Evolutionary conservation across 2,888 invertebrate genomes (phyloP).

Genomic region (Ormyrus rosae): DNA sequence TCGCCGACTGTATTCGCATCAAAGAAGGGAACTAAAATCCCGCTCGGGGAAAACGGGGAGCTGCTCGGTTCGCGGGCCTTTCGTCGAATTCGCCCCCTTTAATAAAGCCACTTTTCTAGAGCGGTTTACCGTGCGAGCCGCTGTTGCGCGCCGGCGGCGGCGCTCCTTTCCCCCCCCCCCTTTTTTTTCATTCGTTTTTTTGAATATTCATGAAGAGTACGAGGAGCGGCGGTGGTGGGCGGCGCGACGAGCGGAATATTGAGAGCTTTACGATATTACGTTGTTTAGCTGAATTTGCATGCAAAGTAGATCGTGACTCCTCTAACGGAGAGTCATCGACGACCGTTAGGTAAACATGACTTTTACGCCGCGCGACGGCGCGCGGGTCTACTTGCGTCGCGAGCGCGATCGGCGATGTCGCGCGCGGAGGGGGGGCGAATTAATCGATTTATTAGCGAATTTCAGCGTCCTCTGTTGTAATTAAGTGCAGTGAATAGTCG

Average conservation of each 20-base stretch:
- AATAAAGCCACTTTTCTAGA: background rate
- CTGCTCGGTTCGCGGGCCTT: too few relatives aligned
- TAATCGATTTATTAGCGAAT: too few relatives aligned
- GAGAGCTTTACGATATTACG: constrained; percentile 11
- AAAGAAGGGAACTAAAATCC: background rate
- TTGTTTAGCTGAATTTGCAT: constrained; percentile 26
- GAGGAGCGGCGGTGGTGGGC: too few relatives aligned
- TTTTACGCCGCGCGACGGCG: background rate
- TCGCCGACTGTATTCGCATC: background rate
- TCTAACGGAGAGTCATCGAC: background rate
- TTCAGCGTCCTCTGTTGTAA: too few relatives aligned
- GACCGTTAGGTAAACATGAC: constrained; percentile 4
- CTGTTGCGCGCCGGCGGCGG: too few relatives aligned
- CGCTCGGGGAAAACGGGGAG: too few relatives aligned
- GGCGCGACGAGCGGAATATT: background rate
- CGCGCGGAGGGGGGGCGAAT: too few relatives aligned
- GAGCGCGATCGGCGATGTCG: too few relatives aligned
- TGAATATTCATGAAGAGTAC: constrained; percentile 40
- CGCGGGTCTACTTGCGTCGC: too few relatives aligned
- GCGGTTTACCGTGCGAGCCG: background rate
- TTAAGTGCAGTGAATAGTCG: too few relatives aligned
- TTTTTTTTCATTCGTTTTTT: background rate
- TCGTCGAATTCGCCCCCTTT: background rate
- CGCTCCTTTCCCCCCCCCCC: too few relatives aligned
- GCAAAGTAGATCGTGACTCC: constrained; percentile 1